These are phyloP conservation scores for Scomber scombrus DNA, from an alignment of 2,113 vertebrate species.

Conservation along the genomic window DNA sequence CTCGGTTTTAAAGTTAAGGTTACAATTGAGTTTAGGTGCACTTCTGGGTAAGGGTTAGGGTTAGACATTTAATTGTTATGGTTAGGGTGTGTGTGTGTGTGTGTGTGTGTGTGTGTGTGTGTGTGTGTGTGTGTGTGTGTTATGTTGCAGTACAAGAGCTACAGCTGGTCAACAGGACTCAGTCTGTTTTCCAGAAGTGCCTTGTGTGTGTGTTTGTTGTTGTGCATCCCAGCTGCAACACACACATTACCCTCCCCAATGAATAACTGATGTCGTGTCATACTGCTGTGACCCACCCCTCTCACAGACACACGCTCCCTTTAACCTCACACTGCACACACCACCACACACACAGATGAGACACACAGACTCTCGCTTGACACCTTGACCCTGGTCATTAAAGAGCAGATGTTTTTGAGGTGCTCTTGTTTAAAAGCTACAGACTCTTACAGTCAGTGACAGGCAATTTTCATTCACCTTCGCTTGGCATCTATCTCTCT, in stretches of 20 bases:
- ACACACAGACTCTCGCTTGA: conserved; percentile 30
- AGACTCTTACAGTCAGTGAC: conserved; percentile 17
- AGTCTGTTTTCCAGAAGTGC: conserved; percentile 56
- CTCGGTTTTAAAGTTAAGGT: no score
- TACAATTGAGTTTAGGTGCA: no score
- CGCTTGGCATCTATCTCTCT: conserved; percentile 33
- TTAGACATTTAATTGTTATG: neutral
- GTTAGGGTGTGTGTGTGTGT: neutral
- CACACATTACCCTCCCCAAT: conserved; percentile 61
- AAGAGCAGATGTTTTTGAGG: conserved; percentile 67
- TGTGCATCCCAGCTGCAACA: conserved; percentile 68
- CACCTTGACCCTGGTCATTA: conserved; percentile 52
- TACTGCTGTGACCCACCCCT: conserved; percentile 57
- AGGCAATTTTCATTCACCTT: conserved; percentile 44
- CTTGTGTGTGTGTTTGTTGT: conserved; percentile 31
- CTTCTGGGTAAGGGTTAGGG: neutral
- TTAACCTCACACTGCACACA: conserved; percentile 25
- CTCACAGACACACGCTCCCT: conserved; percentile 20
- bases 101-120: conserved; percentile 15
- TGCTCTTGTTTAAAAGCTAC: conserved; percentile 28
- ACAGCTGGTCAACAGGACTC: conserved; percentile 50
- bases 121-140: neutral
- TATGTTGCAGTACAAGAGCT: conserved; percentile 19
- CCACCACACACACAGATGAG: conserved; percentile 23
- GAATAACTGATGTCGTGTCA: conserved; percentile 73